phyloP scores from a whole-genome alignment of 2,113 vertebrate genomes.

The Lepidothrix coronata region DNA sequence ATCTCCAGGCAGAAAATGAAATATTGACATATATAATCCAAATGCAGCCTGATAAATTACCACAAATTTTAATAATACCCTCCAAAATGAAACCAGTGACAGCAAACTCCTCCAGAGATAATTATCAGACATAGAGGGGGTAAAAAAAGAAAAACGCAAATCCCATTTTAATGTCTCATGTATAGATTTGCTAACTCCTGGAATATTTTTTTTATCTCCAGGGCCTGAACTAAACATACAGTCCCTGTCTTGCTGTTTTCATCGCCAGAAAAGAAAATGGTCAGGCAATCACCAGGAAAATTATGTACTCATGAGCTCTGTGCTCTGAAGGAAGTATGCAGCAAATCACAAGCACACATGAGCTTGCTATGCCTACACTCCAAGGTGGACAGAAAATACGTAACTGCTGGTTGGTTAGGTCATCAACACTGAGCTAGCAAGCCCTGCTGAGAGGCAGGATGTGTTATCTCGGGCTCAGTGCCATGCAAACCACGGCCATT shows the following conservation, averaged over 20 bases:
- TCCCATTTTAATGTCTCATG: neutral
- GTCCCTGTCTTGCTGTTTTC: neutral
- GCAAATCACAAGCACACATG: neutral
- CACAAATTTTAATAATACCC: neutral
- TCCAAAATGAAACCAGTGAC: neutral
- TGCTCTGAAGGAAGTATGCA: neutral
- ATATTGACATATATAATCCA: neutral
- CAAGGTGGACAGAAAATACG: neutral
- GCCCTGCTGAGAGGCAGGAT: slow-evolving; percentile 31
- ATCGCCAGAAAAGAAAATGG: neutral
- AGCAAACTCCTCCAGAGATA: neutral
- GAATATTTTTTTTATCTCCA: neutral
- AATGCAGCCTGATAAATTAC: neutral
- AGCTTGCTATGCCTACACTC: neutral
- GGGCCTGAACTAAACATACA: neutral
- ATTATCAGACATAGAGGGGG: neutral
- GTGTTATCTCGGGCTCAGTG: neutral
- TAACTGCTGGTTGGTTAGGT: neutral
- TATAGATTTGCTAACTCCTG: neutral
- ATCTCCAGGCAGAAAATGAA: neutral
- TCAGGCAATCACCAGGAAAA: neutral
- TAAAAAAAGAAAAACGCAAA: neutral
- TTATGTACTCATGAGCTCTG: neutral
- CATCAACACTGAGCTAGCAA: neutral
- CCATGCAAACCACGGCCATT: neutral